Evolutionary conservation across 1,140 invertebrate species (phyloP), one percentile per base, ranked within the genome.

Genomic region (Bacillus rossius): DNA sequence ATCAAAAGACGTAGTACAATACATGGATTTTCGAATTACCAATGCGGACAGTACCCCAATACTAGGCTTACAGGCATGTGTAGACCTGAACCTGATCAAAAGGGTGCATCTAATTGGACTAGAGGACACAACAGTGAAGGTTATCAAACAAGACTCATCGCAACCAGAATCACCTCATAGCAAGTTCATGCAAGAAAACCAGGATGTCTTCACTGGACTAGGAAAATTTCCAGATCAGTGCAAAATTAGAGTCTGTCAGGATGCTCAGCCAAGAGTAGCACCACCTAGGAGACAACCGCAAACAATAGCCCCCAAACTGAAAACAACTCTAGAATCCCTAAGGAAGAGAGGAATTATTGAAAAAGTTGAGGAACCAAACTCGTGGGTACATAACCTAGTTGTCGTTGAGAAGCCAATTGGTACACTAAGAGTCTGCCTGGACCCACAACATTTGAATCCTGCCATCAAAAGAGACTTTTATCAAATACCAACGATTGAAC

Each of bases 201-300:
- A 45, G 4, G 17, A 45, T 45, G 26, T 53, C 17, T 53, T 53
- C 38, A 37, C 51, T 40, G 51, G 51, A 10, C 14, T 53, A 19
- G 51, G 51, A 53, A 53, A 53, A 53, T 20, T 53, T 38, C 51
- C 51, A 38, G 48, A 23, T 1, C 54, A 47, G 26, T 59, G 51
- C 50, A 22, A 64, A 40, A 62, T 65, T 13, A 54, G 59, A 40
- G 5, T 62, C 25, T 61, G 61, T 48, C 54, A 63, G 8, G 25
- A 62, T 64, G 57, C 59, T 66, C 54, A 61, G 55, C 66, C 65
- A 49, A 41, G 57, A 63, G 63, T 69, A 2, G 55, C 68, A 62
- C 57, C 68, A 38, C 61, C 67, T 17, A 60, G 71, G 34, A 70
- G 64, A 61, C 48, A 75, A 22, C 72, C 73, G 29, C 69, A 74